These are phyloP conservation scores for Thymelicus sylvestris DNA, from an alignment of 2,888 invertebrate genomes.

Conservation along the genomic window DNA sequence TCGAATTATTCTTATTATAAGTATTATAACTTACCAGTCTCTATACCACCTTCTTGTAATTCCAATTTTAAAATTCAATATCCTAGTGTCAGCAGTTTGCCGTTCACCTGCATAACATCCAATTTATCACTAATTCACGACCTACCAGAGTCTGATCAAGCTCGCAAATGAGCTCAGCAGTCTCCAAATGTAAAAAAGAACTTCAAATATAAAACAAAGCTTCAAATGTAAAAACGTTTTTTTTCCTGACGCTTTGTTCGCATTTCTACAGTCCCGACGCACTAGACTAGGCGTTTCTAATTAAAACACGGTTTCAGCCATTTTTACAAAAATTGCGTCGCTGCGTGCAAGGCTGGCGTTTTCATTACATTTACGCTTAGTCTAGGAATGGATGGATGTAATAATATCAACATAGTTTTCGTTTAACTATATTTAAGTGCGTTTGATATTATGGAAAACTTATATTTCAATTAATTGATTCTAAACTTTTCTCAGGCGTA, in stretches of 20 bases:
- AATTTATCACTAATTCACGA: not conserved
- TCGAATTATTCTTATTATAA: too few relatives aligned
- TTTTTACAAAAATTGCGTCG: slow-evolving; percentile 30
- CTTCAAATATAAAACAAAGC: slow-evolving; percentile 12
- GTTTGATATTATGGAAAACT: too few relatives aligned
- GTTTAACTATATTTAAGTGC: not conserved
- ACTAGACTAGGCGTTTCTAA: slow-evolving; percentile 36
- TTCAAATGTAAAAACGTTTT: slow-evolving; percentile 22
- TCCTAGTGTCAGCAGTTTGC: too few relatives aligned
- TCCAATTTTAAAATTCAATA: too few relatives aligned
- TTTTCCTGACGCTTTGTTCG: slow-evolving; percentile 24
- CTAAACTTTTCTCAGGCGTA: too few relatives aligned
- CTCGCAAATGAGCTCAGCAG: slow-evolving; percentile 18
- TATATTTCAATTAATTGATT: too few relatives aligned
- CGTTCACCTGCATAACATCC: not conserved
- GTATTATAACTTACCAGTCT: too few relatives aligned
- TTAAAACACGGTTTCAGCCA: slow-evolving; percentile 33
- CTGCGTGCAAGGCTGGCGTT: slow-evolving; percentile 28
- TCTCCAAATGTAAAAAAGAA: slow-evolving; percentile 6
- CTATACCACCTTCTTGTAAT: too few relatives aligned
- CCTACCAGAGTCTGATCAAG: slow-evolving; percentile 1
- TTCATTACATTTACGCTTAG: slow-evolving; percentile 18
- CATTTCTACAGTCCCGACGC: slow-evolving; percentile 32
- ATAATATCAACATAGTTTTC: not conserved
- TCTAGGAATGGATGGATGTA: slow-evolving; percentile 10